Evolutionary conservation across 2,797 vertebrate genomes (phyloP).

Genomic region (Propithecus deckenii): DNA sequence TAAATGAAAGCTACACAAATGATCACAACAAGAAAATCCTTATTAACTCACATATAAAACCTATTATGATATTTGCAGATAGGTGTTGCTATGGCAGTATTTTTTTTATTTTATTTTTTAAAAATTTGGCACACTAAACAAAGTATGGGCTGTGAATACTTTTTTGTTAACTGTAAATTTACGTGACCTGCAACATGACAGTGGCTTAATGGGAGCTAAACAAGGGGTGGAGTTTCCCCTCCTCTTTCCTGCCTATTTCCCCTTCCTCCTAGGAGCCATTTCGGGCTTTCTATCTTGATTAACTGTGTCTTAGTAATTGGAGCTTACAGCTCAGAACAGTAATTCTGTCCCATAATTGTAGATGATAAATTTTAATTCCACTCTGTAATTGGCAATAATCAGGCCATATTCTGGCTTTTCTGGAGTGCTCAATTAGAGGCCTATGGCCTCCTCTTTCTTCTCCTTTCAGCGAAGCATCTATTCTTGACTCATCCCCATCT

Average conservation of each 20-base stretch:
- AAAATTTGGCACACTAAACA: not conserved
- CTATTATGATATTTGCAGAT: constrained; percentile 18
- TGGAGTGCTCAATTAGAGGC: not conserved
- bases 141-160: constrained; percentile 23
- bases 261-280: constrained; percentile 24
- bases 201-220: constrained; percentile 49
- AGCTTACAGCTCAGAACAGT: constrained; percentile 50
- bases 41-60: constrained; percentile 45
- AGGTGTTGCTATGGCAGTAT: constrained; percentile 56
- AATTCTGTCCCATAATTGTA: constrained; percentile 50
- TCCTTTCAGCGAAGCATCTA: not conserved
- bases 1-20: constrained; percentile 62
- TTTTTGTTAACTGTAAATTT: constrained; percentile 54
- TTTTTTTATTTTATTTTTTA: not conserved
- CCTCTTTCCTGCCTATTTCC: constrained; percentile 30
- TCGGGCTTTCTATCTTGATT: constrained; percentile 56
- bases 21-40: constrained; percentile 35
- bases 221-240: not conserved
- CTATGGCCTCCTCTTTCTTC: not conserved
- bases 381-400: constrained; percentile 63
- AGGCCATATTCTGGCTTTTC: constrained; percentile 49
- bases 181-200: not conserved
- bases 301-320: constrained; percentile 46
- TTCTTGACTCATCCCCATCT: not conserved
- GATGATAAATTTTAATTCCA: constrained; percentile 64